Evolutionary conservation across 2,888 invertebrate species (phyloP), one percentile per base, ranked within the genome.

Genomic region (Amphipyra berbera): DNA sequence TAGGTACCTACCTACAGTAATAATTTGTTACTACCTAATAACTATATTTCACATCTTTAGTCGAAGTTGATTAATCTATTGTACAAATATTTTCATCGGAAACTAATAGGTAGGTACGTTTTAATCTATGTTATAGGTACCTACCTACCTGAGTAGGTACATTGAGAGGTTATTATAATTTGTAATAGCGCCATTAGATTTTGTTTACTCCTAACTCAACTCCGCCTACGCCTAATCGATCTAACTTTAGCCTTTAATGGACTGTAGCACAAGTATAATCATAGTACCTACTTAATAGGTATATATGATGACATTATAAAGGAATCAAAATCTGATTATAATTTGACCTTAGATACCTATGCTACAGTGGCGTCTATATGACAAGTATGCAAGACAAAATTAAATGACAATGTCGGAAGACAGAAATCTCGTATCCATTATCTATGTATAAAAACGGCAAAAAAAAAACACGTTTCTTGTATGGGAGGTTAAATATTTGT

Each of bases 241-340:
- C 41, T 56, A 59, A 52, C 30, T 30, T 30, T 30, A 68, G 58
- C 58, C 54, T 64, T 57, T 60, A 68, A 71, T 67, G 65, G 66
- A 49, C 54, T 72, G 55, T 44, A 61, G 44, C 69, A n/a, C n/a
- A 63, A 60, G 50, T 45, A 55, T 64, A 58, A 53, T 56, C 45
- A 66, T 62, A 6, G 41, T 65, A 42, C n/a, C n/a, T n/a, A n/a
- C n/a, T n/a, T n/a, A n/a, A n/a, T n/a, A n/a, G n/a, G 21, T n/a
- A 30, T 27, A n/a, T 64, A 69, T 68, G 49, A 60, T 62, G 57
- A 60, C 46, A 62, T 58, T 46, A 60, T 56, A 62, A 53, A 62
- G 47, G 46, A 59, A 69, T 74, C 62, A 55, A 44, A 62, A 44
- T 42, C 42, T 45, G 30, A 62, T 61, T 61, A 62, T 33, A n/a